phyloP scores from a whole-genome alignment of 37 sponge, comb jelly and placozoan species.

The Ianthella basta region DNA sequence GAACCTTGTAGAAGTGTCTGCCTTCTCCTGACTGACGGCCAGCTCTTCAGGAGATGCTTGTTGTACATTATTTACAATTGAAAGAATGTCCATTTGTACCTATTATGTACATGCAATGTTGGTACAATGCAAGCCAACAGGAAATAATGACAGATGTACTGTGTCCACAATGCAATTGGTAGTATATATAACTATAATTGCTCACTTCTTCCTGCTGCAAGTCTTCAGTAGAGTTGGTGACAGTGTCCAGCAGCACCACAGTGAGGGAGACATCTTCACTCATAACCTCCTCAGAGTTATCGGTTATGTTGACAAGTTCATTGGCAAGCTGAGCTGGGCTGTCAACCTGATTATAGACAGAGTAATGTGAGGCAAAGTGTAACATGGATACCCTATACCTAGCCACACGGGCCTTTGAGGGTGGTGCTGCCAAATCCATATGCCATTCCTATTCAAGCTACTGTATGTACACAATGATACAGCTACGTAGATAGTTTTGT shows the following conservation, averaged over 20 bases:
- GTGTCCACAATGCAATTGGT: too few species aligned
- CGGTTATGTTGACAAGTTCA: neutral
- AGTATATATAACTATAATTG: neutral
- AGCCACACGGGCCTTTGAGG: too few species aligned
- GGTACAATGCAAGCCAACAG: neutral
- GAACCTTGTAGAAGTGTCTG: conserved; percentile 39
- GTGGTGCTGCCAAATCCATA: too few species aligned
- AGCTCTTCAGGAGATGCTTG: conserved; percentile 23
- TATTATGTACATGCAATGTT: too few species aligned
- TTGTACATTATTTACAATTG: conserved; percentile 46
- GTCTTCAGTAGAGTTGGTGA: neutral
- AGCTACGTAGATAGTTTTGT: too few species aligned
- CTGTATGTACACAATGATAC: too few species aligned
- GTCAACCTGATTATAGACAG: neutral
- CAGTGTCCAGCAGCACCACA: neutral
- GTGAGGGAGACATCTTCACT: conserved; percentile 12
- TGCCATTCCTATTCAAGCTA: too few species aligned
- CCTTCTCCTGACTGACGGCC: conserved; percentile 23
- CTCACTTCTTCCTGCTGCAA: neutral
- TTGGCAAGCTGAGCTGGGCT: neutral
- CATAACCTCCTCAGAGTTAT: neutral
- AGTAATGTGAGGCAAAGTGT: too few species aligned
- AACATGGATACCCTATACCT: too few species aligned
- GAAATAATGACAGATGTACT: neutral
- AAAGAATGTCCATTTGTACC: conserved; percentile 17